phyloP scores from a whole-genome alignment of 2,888 invertebrate species.

The Yponomeuta malinellus region DNA sequence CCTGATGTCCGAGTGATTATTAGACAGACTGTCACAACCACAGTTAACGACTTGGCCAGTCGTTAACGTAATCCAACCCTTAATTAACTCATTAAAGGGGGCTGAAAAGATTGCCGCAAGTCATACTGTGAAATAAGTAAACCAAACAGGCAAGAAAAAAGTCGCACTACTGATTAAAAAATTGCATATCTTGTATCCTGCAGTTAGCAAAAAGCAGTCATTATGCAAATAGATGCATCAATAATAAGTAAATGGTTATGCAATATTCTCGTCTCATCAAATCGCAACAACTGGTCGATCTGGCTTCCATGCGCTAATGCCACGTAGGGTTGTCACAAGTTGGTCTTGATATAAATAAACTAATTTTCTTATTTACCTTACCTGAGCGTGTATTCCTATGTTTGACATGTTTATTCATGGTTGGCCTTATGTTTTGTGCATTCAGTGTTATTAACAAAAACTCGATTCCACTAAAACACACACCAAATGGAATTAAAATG shows the following conservation, averaged over 20 bases:
- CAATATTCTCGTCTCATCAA: constrained; percentile 59
- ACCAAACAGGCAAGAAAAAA: neutral
- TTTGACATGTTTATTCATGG: too few species aligned
- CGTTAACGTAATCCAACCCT: neutral
- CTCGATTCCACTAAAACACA: too few species aligned
- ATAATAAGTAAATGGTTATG: constrained; percentile 39
- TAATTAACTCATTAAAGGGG: neutral
- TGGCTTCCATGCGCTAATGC: constrained; percentile 24
- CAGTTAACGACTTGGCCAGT: neutral
- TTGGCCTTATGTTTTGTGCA: too few species aligned
- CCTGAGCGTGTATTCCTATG: too few species aligned
- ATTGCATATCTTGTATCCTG: neutral
- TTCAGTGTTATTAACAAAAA: too few species aligned
- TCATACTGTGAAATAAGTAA: neutral
- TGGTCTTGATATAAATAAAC: neutral
- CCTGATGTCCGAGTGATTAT: neutral
- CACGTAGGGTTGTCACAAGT: constrained; percentile 2
- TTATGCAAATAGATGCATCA: constrained; percentile 16
- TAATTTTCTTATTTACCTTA: too few species aligned
- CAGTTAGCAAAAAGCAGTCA: constrained; percentile 14
- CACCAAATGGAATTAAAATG: too few species aligned
- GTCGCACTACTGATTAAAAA: neutral
- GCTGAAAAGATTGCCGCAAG: neutral
- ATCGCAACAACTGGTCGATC: constrained; percentile 62
- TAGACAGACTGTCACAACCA: neutral